Base-by-base conservation (phyloP, 2,888 invertebrate genomes). In the Cataglyphis rosenhaueri region DNA sequence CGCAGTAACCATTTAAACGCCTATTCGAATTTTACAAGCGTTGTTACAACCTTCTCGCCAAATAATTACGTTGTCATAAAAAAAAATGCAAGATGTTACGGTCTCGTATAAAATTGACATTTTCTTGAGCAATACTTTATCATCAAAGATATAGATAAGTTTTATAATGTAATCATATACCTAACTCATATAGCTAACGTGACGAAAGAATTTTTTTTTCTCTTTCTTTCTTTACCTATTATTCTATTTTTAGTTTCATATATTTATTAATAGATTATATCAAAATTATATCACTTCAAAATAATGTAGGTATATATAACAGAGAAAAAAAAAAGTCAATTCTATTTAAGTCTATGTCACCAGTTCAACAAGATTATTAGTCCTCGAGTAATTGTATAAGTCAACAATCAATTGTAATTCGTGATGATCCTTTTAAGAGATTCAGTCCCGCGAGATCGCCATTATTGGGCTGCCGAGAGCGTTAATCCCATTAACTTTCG, bases 401-500 rank as follows among this genome's bases (percentile, higher is more conserved):
- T 21, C 18, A 21, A 8, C 18, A 61, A 71, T 59, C 44, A 35
- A 71, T 71, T 48, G 71, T 59, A 79, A 71, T 70, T 44, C 21
- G 38, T n/a, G 25, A 1, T 4, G 25, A 79, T 79, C 35, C 78
- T 70, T 25, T 68, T 41, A 78, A 62, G 59, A 71, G 15, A 12
- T 52, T 74, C 64, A 64, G 82, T 83, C 79, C 59, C 71, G 82
- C 61, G 78, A 86, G 81, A 76, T 83, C 59, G 68, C 78, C 55
- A 68, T 70, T 75, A 52, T 66, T 73, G 52, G 32, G 25, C 35
- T n/a, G 62, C 52, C 38, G 38, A 38, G 55, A 64, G 57, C 68
- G 87, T 87, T 90, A 92, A 92, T 91, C 89, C 89, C 92, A 91
- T 91, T 91, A 91, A 91, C 88, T 87, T 84, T 84, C 85, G 87